Evolutionary conservation across 2,888 invertebrate species (phyloP), one percentile per base, ranked within the genome.

Genomic region (Phragmatobia fuliginosa): DNA sequence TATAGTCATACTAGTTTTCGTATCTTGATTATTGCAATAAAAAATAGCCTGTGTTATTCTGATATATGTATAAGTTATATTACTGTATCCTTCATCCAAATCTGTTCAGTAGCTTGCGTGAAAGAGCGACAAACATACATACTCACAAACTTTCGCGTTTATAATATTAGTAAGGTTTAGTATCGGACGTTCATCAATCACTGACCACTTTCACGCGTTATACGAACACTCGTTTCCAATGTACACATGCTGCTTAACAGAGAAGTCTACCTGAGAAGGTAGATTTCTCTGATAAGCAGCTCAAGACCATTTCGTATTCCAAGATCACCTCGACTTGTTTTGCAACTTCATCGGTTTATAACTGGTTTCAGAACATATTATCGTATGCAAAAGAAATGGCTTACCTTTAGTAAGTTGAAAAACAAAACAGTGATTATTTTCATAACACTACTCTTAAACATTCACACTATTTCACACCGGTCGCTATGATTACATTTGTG

Each of bases 381-480:
- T 60, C 58, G 31, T n/a, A 66, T 38, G 58, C 59, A 58, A 36
- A 62, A 66, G 41, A 32, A 41, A 66, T 18, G 0, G 41, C 41
- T 60, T 45, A 41, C 41, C 28, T 28, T 60, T 21, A 21, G 45
- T 49, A 60, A 67, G 25, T 33, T 49, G n/a, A 49, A 45, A 14
- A 25, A 21, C 33, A 61, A 61, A 60, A 66, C 59, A 59, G 25
- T 1, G n/a, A 49, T 33, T 67, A 61, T 67, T 67, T 67, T 67
- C 66, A 67, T 32, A 67, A 67, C 60, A 67, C 49, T 6, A 41
- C 31, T 49, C 58, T 60, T 25, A n/a, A 59, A 58, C 58, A 41
- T 16, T 33, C 36, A 25, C 32, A 58, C 36, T 8, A 21, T n/a
- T n/a, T n/a, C n/a, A n/a, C n/a, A n/a, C 38, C n/a, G 36, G n/a